Percentiles rank a stretch among this genome's conserved stretches.
Conservation (phyloP, 2,797 vertebrate genomes). For the Karalla daura region DNA sequence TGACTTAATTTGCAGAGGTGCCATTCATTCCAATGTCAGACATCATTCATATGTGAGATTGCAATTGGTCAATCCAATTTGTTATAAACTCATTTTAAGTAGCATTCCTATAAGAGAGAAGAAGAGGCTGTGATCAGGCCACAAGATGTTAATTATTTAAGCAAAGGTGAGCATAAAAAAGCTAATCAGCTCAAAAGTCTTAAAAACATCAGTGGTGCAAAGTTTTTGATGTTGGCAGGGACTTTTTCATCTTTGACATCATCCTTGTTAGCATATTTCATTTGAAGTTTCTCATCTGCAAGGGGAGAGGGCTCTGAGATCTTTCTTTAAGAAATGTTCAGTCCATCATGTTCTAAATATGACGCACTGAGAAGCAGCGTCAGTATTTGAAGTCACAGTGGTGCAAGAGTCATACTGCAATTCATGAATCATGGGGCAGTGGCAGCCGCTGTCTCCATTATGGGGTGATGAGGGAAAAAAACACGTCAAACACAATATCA, state of each 20-base stretch:
- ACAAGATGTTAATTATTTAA: slow-evolving; percentile 56
- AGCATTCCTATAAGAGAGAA: slow-evolving; percentile 19
- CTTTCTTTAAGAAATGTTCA: slow-evolving; percentile 9
- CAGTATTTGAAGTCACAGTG: slow-evolving; percentile 25
- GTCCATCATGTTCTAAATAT: slow-evolving; percentile 22
- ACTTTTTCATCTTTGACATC: slow-evolving; percentile 25
- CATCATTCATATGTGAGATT: slow-evolving; percentile 60
- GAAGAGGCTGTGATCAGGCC: slow-evolving; percentile 36
- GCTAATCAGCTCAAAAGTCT: slow-evolving; percentile 52
- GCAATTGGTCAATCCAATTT: slow-evolving; percentile 67
- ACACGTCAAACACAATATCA: slow-evolving; percentile 74
- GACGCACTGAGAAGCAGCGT: neutral
- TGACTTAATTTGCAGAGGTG: slow-evolving; percentile 57
- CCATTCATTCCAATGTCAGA: slow-evolving; percentile 53
- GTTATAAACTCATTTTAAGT: slow-evolving; percentile 43
- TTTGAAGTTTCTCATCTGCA: slow-evolving; percentile 37
- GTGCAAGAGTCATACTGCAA: slow-evolving; percentile 32
- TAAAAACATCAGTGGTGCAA: slow-evolving; percentile 34
- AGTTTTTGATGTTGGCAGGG: slow-evolving; percentile 34
- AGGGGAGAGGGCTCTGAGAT: neutral
- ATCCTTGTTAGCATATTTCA: slow-evolving; percentile 38
- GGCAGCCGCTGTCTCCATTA: slow-evolving; percentile 50
- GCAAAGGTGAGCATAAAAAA: slow-evolving; percentile 54
- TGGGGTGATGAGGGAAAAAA: slow-evolving; percentile 5
- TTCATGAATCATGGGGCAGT: slow-evolving; percentile 51